Conservation (phyloP, 2,797 vertebrate species). For the Mormyrops boulengeri region DNA sequence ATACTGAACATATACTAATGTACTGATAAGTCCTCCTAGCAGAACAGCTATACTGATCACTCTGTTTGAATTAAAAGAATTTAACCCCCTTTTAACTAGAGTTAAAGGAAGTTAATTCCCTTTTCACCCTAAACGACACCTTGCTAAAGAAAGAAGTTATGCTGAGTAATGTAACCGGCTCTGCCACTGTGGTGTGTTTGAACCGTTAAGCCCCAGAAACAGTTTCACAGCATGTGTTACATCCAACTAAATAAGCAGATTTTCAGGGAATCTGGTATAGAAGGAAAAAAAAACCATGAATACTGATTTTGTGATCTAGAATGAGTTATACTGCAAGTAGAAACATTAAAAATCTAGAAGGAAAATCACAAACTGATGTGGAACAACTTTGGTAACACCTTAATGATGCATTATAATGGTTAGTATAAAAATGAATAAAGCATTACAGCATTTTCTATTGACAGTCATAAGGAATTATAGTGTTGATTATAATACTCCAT, state of each 20-base stretch:
- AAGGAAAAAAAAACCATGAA: not conserved
- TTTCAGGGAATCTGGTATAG: not conserved
- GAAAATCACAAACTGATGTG: not conserved
- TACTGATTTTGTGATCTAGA: not conserved
- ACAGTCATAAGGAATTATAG: not conserved
- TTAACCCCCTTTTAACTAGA: too few species aligned
- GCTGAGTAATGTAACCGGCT: not conserved
- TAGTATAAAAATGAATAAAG: not conserved
- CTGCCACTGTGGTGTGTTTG: too few species aligned
- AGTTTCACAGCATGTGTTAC: not conserved
- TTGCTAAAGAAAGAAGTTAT: not conserved
- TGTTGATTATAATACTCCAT: not conserved
- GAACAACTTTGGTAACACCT: not conserved
- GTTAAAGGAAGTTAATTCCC: too few species aligned
- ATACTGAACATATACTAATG: too few species aligned
- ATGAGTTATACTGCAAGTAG: not conserved
- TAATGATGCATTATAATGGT: not conserved
- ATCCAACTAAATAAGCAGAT: not conserved
- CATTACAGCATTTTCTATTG: not conserved
- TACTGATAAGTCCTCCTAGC: too few species aligned
- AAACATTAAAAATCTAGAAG: not conserved
- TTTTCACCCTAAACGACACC: not conserved
- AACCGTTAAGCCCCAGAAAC: not conserved
- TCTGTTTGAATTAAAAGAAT: too few species aligned
- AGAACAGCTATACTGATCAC: too few species aligned